Percentiles rank a stretch among this genome's conserved stretches.
Evolutionary conservation across 1,140 invertebrate genomes (phyloP).

Genomic region (Aporrectodea caliginosa): DNA sequence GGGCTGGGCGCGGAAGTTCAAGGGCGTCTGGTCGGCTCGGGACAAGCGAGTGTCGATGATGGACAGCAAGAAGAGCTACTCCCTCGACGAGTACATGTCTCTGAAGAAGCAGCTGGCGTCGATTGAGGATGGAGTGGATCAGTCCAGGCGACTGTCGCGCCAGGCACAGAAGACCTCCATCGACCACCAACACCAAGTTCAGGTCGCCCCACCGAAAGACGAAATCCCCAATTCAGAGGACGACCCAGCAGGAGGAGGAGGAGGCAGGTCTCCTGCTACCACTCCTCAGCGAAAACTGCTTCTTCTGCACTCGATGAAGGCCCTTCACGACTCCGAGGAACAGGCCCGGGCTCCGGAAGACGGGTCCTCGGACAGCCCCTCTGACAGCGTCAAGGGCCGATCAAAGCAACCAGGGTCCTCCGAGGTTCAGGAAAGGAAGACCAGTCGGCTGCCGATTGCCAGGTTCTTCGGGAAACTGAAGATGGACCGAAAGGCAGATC

Average conservation of each 20-base stretch:
- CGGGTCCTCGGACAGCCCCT: too few relatives aligned
- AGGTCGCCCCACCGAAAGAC: too few relatives aligned
- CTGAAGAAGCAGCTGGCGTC: background rate
- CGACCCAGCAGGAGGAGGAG: too few relatives aligned
- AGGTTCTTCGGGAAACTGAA: background rate
- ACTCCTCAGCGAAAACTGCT: background rate
- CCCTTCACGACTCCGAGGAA: background rate
- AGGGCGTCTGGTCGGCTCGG: background rate
- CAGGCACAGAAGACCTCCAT: background rate
- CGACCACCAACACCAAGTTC: background rate
- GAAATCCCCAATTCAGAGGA: too few relatives aligned
- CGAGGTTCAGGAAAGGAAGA: background rate
- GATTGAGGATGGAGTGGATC: background rate
- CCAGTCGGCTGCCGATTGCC: background rate
- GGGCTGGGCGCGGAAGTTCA: background rate
- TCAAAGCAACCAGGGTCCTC: background rate
- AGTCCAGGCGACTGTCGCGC: background rate
- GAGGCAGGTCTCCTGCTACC: too few relatives aligned
- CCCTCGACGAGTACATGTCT: background rate
- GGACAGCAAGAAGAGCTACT: background rate
- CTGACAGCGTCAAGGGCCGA: too few relatives aligned
- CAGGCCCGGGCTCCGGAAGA: background rate
- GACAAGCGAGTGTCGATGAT: background rate
- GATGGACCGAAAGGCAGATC: background rate
- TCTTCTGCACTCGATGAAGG: background rate